Evolutionary conservation across 92 coral and sea anemone species (phyloP), one percentile per base, ranked within the genome.

Genomic region (Palythoa heliodiscus): DNA sequence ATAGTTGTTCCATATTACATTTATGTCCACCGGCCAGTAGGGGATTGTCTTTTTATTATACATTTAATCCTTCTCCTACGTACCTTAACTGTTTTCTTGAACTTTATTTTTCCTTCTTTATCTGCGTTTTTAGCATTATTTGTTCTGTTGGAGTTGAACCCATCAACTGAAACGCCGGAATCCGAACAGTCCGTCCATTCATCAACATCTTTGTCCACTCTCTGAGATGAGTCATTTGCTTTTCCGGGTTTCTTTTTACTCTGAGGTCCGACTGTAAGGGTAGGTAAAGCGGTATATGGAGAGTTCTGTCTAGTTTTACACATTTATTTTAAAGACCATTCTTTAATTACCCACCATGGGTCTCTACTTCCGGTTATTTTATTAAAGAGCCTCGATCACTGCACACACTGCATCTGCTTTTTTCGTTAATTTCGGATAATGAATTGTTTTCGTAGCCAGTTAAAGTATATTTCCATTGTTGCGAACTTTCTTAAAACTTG

Each of bases 61-160:
- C 10, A n/a, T n/a, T 5, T 10, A 63, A 23, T n/a, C 4, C 12
- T 63, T 5, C 22, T 19, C 4, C 25, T 63, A 19, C 20, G 64
- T 63, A 63, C 69, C 69, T 63, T 19, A 63, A 23, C 69, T 63
- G 69, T 63, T 63, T 29, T 63, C 69, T 63, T 19, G 69, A 63
- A 63, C 69, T 63, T 19, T 10, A 63, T 63, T 63, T 63, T 63
- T 8, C 69, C 22, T 5, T 63, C 11, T 63, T 63, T 63, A 63
- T 63, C 29, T 63, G 25, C 23, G 4, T 63, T 23, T 63, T 63
- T 19, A 63, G 69, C 69, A 23, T n/a, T n/a, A 19, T 19, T 63
- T 19, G 25, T 63, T 11, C 69, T 63, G 35, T n/a, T 63, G 22
- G 24, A 63, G 69, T 63, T 63, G 22, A 22, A 63, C 10, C 69